A percentile compares a stretch with the other conserved stretches of the same genome.
Conservation (phyloP, 2,113 vertebrate genomes). For the Glareola pratincola region DNA sequence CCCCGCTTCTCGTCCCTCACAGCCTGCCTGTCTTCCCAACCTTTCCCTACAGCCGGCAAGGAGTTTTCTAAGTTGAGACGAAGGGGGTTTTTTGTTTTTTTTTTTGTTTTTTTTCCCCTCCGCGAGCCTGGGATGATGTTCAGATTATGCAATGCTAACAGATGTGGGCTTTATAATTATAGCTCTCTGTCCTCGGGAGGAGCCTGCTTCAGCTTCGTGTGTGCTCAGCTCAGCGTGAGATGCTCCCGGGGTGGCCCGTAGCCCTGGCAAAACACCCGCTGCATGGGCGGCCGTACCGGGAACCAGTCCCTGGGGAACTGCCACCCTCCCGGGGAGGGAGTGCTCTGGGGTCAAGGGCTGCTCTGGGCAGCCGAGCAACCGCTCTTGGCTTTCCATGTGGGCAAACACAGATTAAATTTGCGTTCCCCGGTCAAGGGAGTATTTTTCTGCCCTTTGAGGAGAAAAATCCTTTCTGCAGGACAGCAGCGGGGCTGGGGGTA, state of each 20-base stretch:
- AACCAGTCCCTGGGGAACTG: not conserved
- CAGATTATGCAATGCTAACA: conserved; percentile 15
- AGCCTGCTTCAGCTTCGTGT: not conserved
- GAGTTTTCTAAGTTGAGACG: not conserved
- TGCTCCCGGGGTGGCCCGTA: not conserved
- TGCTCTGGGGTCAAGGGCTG: not conserved
- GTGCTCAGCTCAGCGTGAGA: not conserved
- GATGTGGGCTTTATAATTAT: conserved; percentile 30
- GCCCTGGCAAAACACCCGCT: not conserved
- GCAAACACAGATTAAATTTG: not conserved
- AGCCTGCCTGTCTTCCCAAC: not conserved
- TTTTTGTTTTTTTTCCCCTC: not conserved
- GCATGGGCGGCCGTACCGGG: not conserved
- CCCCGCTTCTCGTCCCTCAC: not conserved
- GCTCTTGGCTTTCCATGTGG: not conserved
- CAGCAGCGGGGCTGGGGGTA: not conserved
- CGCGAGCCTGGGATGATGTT: not conserved
- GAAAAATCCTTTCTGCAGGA: not conserved
- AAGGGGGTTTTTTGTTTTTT: not conserved
- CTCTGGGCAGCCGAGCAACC: not conserved
- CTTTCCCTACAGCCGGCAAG: not conserved
- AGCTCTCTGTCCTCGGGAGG: conserved; percentile 2
- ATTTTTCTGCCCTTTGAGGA: not conserved
- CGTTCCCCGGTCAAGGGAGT: rapidly evolving
- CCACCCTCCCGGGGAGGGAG: not conserved